phyloP scores from a whole-genome alignment of 2,888 invertebrate species.

The Drepanosiphum platanoidis region DNA sequence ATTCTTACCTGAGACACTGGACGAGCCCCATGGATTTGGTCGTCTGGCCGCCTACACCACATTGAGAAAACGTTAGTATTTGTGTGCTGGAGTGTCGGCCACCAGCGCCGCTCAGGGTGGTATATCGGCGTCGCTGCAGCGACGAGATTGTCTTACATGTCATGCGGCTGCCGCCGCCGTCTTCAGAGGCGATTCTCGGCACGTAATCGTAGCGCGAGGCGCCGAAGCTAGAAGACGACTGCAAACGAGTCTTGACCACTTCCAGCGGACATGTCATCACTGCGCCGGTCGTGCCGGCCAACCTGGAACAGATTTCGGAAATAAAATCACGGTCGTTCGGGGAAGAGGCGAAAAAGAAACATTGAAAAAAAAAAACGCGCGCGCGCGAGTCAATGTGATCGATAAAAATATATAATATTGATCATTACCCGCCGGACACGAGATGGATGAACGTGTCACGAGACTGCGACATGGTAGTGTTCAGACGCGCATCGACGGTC shows the following conservation, averaged over 20 bases:
- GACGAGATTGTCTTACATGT: slow-evolving; percentile 71
- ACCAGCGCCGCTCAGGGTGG: slow-evolving; percentile 72
- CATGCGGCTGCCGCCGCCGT: slow-evolving; percentile 68
- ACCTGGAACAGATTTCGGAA: slow-evolving; percentile 74
- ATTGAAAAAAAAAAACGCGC: not conserved
- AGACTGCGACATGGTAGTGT: slow-evolving; percentile 55
- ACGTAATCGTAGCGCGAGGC: slow-evolving; percentile 66
- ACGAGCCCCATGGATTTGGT: slow-evolving; percentile 77
- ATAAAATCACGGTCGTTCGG: too few species aligned
- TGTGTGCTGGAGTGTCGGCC: slow-evolving; percentile 75
- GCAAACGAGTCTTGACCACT: slow-evolving; percentile 96
- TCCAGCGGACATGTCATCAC: slow-evolving; percentile 97
- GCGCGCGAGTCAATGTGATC: slow-evolving; percentile 57
- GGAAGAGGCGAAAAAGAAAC: not conserved
- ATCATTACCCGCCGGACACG: slow-evolving; percentile 91
- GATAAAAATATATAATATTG: slow-evolving; percentile 56
- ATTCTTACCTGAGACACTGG: slow-evolving; percentile 79
- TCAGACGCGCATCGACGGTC: not conserved
- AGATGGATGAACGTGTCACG: slow-evolving; percentile 90
- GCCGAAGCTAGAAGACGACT: slow-evolving; percentile 83
- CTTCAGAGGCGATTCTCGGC: slow-evolving; percentile 68
- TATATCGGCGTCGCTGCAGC: slow-evolving; percentile 77
- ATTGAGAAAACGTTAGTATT: slow-evolving; percentile 78
- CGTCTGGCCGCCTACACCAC: slow-evolving; percentile 70
- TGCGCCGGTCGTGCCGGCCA: slow-evolving; percentile 96